phyloP scores from a whole-genome alignment of 2,113 vertebrate species.

The Cnemophilus loriae region DNA sequence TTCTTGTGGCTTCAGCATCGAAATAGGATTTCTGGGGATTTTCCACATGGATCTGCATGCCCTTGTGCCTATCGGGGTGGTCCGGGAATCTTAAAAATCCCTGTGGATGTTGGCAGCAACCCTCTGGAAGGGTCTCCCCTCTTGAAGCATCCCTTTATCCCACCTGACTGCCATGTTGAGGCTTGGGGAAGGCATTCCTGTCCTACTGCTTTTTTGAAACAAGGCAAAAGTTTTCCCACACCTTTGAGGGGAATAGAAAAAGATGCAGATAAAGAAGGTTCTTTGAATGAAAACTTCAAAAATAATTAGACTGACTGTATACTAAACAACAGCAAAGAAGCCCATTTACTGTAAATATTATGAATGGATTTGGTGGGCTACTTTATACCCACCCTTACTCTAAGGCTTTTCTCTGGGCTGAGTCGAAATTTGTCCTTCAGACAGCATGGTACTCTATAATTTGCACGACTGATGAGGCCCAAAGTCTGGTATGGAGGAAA shows the following conservation, averaged over 20 bases:
- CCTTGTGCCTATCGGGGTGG: rapidly evolving
- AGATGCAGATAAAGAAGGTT: neutral
- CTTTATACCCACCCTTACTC: conserved; percentile 73
- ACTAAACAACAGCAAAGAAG: conserved; percentile 64
- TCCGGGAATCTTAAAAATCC: neutral
- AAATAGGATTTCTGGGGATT: neutral
- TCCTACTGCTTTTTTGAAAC: neutral
- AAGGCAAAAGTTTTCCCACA: conserved; percentile 5
- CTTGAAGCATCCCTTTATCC: neutral
- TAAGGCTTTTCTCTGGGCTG: conserved; percentile 60
- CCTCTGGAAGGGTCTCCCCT: neutral
- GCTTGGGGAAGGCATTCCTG: neutral
- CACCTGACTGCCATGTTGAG: neutral
- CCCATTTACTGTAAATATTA: conserved; percentile 78
- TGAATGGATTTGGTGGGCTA: conserved; percentile 72
- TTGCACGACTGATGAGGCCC: conserved; percentile 75
- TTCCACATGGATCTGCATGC: neutral
- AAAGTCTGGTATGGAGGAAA: conserved; percentile 68
- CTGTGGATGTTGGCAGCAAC: neutral
- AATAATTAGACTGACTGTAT: conserved; percentile 56
- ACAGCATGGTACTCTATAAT: conserved; percentile 71
- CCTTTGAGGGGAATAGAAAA: neutral
- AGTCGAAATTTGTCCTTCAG: conserved; percentile 65
- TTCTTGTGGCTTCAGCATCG: neutral
- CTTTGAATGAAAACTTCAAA: conserved; percentile 54